Evolutionary conservation across 2,888 invertebrate species (phyloP), one percentile per base, ranked within the genome.

Genomic region (Sympetrum striolatum): DNA sequence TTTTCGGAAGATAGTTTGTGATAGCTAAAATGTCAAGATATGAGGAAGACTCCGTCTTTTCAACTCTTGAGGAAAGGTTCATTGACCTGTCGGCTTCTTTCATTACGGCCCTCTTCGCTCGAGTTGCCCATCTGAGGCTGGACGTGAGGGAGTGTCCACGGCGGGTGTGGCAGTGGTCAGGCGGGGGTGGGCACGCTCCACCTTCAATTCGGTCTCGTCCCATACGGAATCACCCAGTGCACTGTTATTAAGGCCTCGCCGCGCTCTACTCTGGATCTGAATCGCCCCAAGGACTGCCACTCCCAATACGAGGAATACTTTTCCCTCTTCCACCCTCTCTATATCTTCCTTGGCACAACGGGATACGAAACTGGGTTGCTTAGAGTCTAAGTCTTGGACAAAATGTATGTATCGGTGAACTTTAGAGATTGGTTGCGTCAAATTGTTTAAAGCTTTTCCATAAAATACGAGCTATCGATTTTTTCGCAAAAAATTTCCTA

Each of bases 91-190:
- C 86, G 86, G 37, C 58, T 86, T 53, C 86, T 64, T 86, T 86
- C 37, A 86, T 86, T 86, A 86, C n/a, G 53, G 58, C 82, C 58
- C 86, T 86, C 64, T 86, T 86, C 86, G 86, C 86, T 82, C 82
- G 82, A 82, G 58, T 53, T 25, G 58, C 22, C 18, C 58, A 86
- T 86, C 86, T 64, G 35, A 15, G 48, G 82, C 31, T 10, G 37
- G 12, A 86, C 86, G 86, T 86, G 86, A 86, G 86, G 58, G 86
- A 86, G 86, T 86, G 86, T 64, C 86, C 15, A 31, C 53, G 5
- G 18, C 53, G 82, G 53, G 82, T 86, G 58, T 86, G 86, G 86
- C 35, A 22, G 53, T 25, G 25, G 48, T 48, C 48, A 25, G 10
- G 58, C 35, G 82, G 58, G 18, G 53, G 53, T 73, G 25, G 73